phyloP scores from a whole-genome alignment of 30 jellyfish, hydroid and myxozoan species.

The Aurelia coerulea region DNA sequence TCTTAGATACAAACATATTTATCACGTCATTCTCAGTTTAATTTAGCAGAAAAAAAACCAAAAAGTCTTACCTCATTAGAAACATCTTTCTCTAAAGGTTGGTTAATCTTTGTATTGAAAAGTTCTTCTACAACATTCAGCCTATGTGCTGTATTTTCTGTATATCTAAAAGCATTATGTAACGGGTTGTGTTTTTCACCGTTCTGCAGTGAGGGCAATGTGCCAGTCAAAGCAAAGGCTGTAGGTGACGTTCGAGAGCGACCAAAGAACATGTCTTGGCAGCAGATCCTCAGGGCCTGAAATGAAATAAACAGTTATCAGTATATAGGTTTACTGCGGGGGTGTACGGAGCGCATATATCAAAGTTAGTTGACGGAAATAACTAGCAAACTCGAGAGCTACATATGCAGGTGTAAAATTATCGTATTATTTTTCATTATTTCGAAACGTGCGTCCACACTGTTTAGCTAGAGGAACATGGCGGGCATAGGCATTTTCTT shows the following conservation, averaged over 20 bases:
- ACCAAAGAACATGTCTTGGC: conserved; percentile 98
- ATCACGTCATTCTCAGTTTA: too few relatives aligned
- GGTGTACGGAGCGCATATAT: too few relatives aligned
- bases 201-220: neutral
- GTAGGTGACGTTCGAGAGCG: conserved; percentile 88
- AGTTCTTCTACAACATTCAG: conserved; percentile 87
- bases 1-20: too few relatives aligned
- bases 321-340: too few relatives aligned
- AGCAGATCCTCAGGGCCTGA: conserved; percentile 96
- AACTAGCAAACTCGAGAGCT: too few relatives aligned
- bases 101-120: conserved; percentile 76
- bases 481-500: too few relatives aligned
- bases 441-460: too few relatives aligned
- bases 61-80: conserved; percentile 81
- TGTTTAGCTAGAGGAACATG: too few relatives aligned
- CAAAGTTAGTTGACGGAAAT: too few relatives aligned
- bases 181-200: conserved; percentile 67
- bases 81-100: conserved; percentile 83
- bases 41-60: neutral
- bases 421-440: too few relatives aligned
- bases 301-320: neutral
- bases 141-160: conserved; percentile 76
- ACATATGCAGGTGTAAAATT: too few relatives aligned
- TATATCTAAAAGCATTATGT: conserved; percentile 72
- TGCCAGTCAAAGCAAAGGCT: conserved; percentile 38